Conservation (phyloP, 1,140 invertebrate species). For the Zaprionus nigranus region DNA sequence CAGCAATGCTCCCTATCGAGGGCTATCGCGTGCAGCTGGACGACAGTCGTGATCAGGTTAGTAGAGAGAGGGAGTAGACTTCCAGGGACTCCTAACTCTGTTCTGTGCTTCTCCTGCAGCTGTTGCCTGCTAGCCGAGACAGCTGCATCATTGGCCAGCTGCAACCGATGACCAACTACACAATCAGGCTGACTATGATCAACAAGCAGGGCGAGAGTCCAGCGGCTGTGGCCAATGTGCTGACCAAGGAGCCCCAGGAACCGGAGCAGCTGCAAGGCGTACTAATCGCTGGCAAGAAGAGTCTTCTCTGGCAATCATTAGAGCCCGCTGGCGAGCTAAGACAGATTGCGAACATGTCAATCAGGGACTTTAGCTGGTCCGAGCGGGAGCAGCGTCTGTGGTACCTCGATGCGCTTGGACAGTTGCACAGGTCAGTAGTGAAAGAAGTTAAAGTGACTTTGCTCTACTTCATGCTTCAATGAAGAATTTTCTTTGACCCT, state of each 20-base stretch:
- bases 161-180: slow-evolving; percentile 90
- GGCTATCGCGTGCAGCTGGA: slow-evolving; percentile 88
- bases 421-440: slow-evolving; percentile 53
- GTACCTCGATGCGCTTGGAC: slow-evolving; percentile 87
- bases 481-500: too few species aligned
- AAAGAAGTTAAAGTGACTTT: background rate
- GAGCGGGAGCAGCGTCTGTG: slow-evolving; percentile 89
- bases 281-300: slow-evolving; percentile 88
- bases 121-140: slow-evolving; percentile 30
- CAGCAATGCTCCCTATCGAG: slow-evolving; percentile 92
- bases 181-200: slow-evolving; percentile 90
- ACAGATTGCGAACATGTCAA: slow-evolving; percentile 45
- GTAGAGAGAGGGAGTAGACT: background rate
- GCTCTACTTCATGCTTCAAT: too few species aligned
- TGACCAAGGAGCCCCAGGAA: slow-evolving; percentile 77
- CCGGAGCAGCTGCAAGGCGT: slow-evolving; percentile 85
- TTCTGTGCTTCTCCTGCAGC: slow-evolving; percentile 9
- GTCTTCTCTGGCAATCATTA: slow-evolving; percentile 88
- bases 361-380: slow-evolving; percentile 89
- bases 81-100: background rate
- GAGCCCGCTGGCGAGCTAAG: slow-evolving; percentile 86
- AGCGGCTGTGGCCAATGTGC: slow-evolving; percentile 43
- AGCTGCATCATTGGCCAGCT: slow-evolving; percentile 90
- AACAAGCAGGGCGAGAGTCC: slow-evolving; percentile 93
- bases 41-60: slow-evolving; percentile 78